Evolutionary conservation across 1,140 invertebrate species (phyloP), one percentile per base, ranked within the genome.

Genomic region (Mylabris phalerata): DNA sequence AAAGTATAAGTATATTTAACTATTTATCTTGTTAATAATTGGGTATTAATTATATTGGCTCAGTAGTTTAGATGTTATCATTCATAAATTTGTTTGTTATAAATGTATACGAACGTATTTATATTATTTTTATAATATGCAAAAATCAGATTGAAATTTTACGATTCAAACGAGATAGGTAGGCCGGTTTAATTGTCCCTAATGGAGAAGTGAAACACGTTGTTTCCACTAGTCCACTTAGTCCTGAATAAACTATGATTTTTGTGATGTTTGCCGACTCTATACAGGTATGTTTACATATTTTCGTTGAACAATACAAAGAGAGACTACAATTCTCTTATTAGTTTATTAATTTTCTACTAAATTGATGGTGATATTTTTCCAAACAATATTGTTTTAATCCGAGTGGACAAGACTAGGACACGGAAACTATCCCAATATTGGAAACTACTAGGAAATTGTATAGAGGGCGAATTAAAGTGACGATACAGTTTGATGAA

Each of bases 21-120:
- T 59, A 59, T 62, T 62, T 59, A 54, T 59, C 57, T 59, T 46
- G 41, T 59, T 59, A 59, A 59, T 59, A 54, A 59, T 59, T 58
- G 48, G 43, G 50, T 54, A 59, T 59, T 59, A 59, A 59, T 59
- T 59, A 59, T 59, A 59, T 59, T 59, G 57, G 49, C 45, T 46
- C 51, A 59, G 45, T 59, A 48, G 57, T 59, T 50, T 57, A 57
- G 55, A 57, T 42, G 55, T 57, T 57, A 59, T 59, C 57, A 54
- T 59, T 54, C 48, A 59, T 43, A 59, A 54, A 54, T 59, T 59
- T 59, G 50, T 59, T 59, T 59, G 57, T 59, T 59, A 43, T 55
- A 43, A 44, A 55, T 44, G 47, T 48, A 55, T 55, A 39, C 44
- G 9, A 4, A 2, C 4, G 11, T 10, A 42, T 42, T 10, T 42